These are phyloP conservation scores for Plodia interpunctella DNA, from an alignment of 1,140 invertebrate genomes.

Conservation along the genomic window DNA sequence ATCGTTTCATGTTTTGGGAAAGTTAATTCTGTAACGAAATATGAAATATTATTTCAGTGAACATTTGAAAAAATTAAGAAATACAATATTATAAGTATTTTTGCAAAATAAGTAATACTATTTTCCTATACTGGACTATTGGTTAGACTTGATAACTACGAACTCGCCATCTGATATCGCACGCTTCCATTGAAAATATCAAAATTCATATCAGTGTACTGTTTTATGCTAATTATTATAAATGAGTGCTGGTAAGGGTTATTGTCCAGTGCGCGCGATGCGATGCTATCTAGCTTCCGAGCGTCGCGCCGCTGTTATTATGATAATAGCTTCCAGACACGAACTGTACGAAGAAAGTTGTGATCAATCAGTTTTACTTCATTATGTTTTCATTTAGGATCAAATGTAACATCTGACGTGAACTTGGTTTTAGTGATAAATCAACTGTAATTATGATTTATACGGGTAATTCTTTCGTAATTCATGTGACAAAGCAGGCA, in stretches of 20 bases:
- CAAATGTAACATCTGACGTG: not conserved
- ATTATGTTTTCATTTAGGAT: slow-evolving; percentile 22
- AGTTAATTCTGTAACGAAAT: too few relatives aligned
- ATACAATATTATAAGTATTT: too few relatives aligned
- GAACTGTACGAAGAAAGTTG: slow-evolving; percentile 49
- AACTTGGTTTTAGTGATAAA: not conserved
- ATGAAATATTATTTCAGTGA: too few relatives aligned
- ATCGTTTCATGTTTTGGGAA: too few relatives aligned
- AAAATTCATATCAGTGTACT: slow-evolving; percentile 28
- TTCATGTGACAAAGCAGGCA: too few relatives aligned
- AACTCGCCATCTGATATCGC: not conserved
- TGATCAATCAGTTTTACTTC: slow-evolving; percentile 54
- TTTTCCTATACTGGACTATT: too few relatives aligned
- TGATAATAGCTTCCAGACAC: slow-evolving; percentile 66
- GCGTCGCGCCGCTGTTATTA: slow-evolving; percentile 62
- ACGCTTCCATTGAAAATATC: slow-evolving; percentile 12
- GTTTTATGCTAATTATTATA: slow-evolving; percentile 43
- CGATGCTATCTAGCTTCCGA: slow-evolving; percentile 64
- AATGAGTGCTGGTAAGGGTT: slow-evolving; percentile 59
- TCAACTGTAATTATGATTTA: slow-evolving; percentile 16
- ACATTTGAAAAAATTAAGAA: too few relatives aligned
- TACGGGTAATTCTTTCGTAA: too few relatives aligned
- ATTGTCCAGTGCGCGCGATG: slow-evolving; percentile 68
- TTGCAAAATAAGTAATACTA: too few relatives aligned
- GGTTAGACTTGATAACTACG: not conserved